Evolutionary conservation across 1,140 invertebrate species (phyloP).

Genomic region (Drosophila serrata): DNA sequence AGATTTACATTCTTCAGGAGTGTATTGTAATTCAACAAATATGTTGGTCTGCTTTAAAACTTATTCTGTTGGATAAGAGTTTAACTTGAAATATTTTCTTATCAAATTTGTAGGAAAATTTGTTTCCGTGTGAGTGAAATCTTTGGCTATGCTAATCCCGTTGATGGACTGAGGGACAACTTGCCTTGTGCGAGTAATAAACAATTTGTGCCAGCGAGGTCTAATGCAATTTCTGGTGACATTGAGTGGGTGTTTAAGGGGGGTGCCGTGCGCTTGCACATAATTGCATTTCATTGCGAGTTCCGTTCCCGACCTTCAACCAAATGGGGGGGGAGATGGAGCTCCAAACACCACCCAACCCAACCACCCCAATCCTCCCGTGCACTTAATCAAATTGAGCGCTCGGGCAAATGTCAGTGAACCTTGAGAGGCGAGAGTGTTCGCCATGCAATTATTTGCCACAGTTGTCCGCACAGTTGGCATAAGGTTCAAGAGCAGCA

Average conservation of each 20-base stretch:
- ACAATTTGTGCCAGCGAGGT: conserved; percentile 36
- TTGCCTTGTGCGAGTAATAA: conserved; percentile 39
- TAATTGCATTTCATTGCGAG: conserved; percentile 76
- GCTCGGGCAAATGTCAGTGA: conserved; percentile 73
- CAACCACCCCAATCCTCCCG: conserved; percentile 11
- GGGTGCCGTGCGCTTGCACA: conserved; percentile 54
- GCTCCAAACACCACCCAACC: not conserved
- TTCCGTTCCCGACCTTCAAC: conserved; percentile 35
- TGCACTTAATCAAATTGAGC: conserved; percentile 80
- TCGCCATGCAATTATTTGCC: conserved; percentile 71
- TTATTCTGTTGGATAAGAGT: not conserved
- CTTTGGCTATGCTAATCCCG: conserved; percentile 58
- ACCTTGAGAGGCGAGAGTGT: conserved; percentile 56
- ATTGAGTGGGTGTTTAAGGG: conserved; percentile 49
- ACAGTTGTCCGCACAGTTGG: conserved; percentile 59
- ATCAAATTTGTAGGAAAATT: not conserved
- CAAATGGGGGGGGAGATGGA: conserved; percentile 3
- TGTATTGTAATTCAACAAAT: not conserved
- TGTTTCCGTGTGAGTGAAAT: conserved; percentile 11
- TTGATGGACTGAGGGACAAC: conserved; percentile 36
- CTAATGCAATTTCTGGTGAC: conserved; percentile 70
- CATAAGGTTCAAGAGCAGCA: conserved; percentile 77
- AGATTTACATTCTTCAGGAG: not conserved
- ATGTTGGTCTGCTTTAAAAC: not conserved
- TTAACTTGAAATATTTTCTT: not conserved